Conservation (phyloP, 2,797 vertebrate species). For the Liasis olivaceus region DNA sequence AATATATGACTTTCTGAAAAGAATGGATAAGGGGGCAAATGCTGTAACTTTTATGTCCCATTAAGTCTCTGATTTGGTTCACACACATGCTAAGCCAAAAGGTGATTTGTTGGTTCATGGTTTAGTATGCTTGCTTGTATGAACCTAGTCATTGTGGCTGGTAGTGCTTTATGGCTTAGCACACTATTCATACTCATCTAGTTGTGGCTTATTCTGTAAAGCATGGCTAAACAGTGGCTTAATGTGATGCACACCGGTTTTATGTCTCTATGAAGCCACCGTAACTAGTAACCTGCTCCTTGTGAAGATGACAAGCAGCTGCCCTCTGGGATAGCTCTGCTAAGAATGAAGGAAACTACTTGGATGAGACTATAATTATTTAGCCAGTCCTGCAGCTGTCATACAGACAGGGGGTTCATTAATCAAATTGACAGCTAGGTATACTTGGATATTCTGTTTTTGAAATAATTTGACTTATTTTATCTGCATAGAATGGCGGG, state of each 20-base stretch:
- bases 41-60: background rate
- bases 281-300: background rate
- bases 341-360: background rate
- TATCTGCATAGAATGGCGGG: background rate
- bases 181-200: background rate
- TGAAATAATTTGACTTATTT: background rate
- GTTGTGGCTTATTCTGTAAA: background rate
- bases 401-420: background rate
- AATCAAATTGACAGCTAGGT: background rate
- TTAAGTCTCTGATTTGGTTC: background rate
- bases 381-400: background rate
- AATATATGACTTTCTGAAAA: background rate
- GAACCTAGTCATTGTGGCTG: background rate
- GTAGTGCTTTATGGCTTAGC: background rate
- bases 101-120: background rate
- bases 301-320: background rate
- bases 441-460: background rate
- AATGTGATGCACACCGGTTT: background rate
- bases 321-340: background rate
- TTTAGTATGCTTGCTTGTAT: background rate
- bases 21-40: background rate
- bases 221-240: background rate
- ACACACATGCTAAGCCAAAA: background rate
- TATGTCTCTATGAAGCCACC: background rate
- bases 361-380: background rate